A percentile compares a stretch with the other conserved stretches of the same genome.
phyloP scores from a whole-genome alignment of 2,888 invertebrate genomes.

The Tinea pellionella region DNA sequence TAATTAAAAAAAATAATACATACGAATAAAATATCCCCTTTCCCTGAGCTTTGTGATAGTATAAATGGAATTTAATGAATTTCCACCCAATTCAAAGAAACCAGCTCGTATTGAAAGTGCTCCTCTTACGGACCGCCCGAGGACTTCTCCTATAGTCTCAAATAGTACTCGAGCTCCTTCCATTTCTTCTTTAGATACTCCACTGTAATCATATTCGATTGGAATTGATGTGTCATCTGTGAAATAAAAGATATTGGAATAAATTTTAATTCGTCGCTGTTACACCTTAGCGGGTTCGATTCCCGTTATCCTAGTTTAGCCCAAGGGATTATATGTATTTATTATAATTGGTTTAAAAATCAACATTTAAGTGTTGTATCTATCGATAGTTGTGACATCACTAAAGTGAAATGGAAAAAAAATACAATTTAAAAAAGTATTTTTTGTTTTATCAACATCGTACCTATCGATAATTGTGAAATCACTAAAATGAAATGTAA shows the following conservation, averaged over 20 bases:
- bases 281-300: too few relatives aligned
- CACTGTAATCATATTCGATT: slow-evolving; percentile 75
- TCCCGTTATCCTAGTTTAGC: too few relatives aligned
- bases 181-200: slow-evolving; percentile 69
- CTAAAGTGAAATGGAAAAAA: too few relatives aligned
- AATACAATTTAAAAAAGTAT: too few relatives aligned
- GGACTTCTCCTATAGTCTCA: slow-evolving; percentile 78
- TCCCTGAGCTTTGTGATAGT: slow-evolving; percentile 83
- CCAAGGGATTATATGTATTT: too few relatives aligned
- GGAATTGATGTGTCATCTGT: slow-evolving; percentile 65
- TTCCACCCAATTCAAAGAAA: slow-evolving; percentile 88
- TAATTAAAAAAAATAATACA: slow-evolving; percentile 24
- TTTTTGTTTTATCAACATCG: too few relatives aligned
- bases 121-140: slow-evolving; percentile 72
- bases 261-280: too few relatives aligned
- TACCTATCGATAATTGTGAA: too few relatives aligned
- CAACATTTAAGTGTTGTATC: too few relatives aligned
- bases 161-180: slow-evolving; percentile 77
- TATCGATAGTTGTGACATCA: too few relatives aligned
- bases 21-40: slow-evolving; percentile 81
- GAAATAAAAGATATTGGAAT: slow-evolving; percentile 11
- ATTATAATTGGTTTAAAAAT: too few relatives aligned
- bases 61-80: slow-evolving; percentile 86
- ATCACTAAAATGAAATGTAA: too few relatives aligned
- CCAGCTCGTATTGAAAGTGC: slow-evolving; percentile 74